Evolutionary conservation across 1,140 invertebrate species (phyloP), one percentile per base, ranked within the genome.

Genomic region (Triops longicaudatus): DNA sequence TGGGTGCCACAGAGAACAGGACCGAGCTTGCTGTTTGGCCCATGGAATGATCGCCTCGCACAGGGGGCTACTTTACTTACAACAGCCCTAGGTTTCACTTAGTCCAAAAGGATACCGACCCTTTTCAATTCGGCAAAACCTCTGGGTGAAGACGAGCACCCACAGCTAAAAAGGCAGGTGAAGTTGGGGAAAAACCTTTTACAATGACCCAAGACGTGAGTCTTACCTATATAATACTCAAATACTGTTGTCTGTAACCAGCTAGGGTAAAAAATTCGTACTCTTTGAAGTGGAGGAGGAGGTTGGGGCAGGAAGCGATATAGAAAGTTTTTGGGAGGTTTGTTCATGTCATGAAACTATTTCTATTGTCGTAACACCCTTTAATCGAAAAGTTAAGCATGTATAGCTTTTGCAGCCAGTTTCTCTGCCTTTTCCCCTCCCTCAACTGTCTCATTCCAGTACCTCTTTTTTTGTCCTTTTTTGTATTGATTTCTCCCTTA

Each of bases 81-180:
- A 63, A 63, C 17, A 63, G 50, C 50, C 50, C 6, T 22, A 14
- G 2, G 31, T 37, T 37, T 63, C 17, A 63, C 14, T 14, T 6
- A 63, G 50, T 63, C 22, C 31, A 2, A 63, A 63, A 63, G 50
- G 50, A 63, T 14, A 63, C 50, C 50, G 50, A 6, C 50, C 31
- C 50, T 63, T 63, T 63, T 63, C n/a, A 63, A 63, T 63, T 63
- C 50, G 50, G 50, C 50, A 63, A 63, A 63, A 63, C 10, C 17
- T 63, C 17, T 22, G 14, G 50, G 50, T 17, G 17, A 63, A 63
- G 50, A 63, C 50, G 10, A 63, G 50, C 50, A 63, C 50, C 50
- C 50, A 63, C 50, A 63, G 50, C 50, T 63, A 63, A 63, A 63
- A 63, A 63, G 50, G 50, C 50, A 63, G 50, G 50, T 63, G 50